Conservation (phyloP, 1,140 invertebrate genomes). For the Leptonema lineaticorne region DNA sequence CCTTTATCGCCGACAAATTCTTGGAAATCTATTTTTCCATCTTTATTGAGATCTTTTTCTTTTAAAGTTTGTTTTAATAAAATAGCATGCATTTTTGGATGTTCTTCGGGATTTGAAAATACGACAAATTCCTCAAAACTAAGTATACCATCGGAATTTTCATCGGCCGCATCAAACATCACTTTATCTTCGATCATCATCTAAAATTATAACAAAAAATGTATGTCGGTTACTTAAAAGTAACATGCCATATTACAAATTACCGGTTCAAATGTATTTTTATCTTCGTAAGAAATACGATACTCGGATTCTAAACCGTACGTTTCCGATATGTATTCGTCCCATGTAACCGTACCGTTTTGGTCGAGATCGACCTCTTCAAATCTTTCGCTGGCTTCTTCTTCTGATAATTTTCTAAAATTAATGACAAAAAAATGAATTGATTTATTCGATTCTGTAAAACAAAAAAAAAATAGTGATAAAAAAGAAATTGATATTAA, state of each 20-base stretch:
- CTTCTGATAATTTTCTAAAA: constrained; percentile 74
- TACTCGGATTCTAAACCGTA: constrained; percentile 69
- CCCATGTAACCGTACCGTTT: constrained; percentile 83
- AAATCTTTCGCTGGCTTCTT: constrained; percentile 85
- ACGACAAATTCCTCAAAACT: constrained; percentile 80
- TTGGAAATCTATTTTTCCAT: constrained; percentile 80
- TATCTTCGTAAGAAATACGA: constrained; percentile 34
- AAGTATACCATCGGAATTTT: constrained; percentile 78
- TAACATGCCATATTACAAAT: no score
- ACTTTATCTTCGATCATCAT: constrained; percentile 78
- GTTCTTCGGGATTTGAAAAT: constrained; percentile 94
- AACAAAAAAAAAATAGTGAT: neutral
- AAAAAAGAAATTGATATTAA: neutral
- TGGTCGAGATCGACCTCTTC: constrained; percentile 83
- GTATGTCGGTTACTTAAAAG: neutral
- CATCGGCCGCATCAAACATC: constrained; percentile 86
- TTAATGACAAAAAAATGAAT: constrained; percentile 7
- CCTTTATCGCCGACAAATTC: constrained; percentile 81
- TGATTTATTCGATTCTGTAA: constrained; percentile 1
- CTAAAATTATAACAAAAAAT: constrained; percentile 47
- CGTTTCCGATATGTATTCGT: constrained; percentile 81
- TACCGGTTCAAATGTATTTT: constrained; percentile 33
- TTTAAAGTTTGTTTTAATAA: constrained; percentile 81
- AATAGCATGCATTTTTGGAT: constrained; percentile 81
- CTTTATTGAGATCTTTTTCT: constrained; percentile 83